Conservation (phyloP, 2,113 vertebrate genomes). For the Nerophis ophidion region DNA sequence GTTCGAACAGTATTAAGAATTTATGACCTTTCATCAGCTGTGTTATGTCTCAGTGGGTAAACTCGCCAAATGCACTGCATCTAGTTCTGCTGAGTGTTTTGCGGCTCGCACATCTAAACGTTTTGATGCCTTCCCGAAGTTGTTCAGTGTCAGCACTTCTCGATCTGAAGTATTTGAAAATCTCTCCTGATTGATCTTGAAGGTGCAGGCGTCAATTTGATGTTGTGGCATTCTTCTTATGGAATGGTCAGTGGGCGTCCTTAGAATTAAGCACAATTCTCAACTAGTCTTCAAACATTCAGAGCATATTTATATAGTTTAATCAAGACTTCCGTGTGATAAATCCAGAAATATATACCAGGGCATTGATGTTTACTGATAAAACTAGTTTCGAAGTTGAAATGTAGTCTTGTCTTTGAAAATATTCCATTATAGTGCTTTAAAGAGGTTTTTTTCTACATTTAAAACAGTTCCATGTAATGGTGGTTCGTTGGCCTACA, state of each 20-base stretch:
- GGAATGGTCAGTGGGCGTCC: neutral
- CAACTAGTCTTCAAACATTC: too few species aligned
- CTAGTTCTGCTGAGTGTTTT: constrained; percentile 17
- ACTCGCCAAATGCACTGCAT: constrained; percentile 1
- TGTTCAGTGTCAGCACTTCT: neutral
- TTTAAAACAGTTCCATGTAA: too few species aligned
- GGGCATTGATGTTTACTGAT: too few species aligned
- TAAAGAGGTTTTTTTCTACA: too few species aligned
- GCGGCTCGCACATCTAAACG: constrained; percentile 6
- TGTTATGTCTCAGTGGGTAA: constrained; percentile 34
- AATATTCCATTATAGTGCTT: too few species aligned
- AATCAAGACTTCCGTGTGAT: too few species aligned
- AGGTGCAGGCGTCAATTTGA: neutral
- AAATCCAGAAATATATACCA: too few species aligned
- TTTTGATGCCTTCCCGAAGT: neutral
- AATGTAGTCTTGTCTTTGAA: too few species aligned
- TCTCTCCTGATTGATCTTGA: neutral
- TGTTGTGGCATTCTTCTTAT: neutral
- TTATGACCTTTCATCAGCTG: constrained; percentile 27
- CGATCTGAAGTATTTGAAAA: neutral
- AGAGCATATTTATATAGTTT: too few species aligned
- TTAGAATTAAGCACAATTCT: too few species aligned
- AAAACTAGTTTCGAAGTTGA: too few species aligned
- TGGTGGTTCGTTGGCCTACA: too few species aligned
- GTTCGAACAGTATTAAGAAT: constrained; percentile 34